These are phyloP conservation scores for Mobula hypostoma DNA, from an alignment of 2,113 vertebrate species.

Conservation along the genomic window DNA sequence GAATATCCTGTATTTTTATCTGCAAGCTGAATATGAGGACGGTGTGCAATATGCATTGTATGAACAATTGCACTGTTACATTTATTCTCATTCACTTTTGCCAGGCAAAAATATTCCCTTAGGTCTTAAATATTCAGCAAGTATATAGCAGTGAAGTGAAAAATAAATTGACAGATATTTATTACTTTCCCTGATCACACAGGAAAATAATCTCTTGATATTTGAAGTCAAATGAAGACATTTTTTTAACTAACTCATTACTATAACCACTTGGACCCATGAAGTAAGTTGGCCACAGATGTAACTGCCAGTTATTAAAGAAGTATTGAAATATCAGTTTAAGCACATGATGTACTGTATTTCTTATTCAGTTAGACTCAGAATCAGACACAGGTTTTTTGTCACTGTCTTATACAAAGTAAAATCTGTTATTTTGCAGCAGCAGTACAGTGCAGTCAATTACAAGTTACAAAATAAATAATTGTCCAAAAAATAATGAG, in stretches of 20 bases:
- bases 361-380: not conserved
- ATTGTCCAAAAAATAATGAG: too few relatives aligned
- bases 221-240: not conserved
- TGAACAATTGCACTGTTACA: not conserved
- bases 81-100: constrained; percentile 1
- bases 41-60: not conserved
- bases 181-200: not conserved
- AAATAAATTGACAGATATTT: constrained; percentile 26
- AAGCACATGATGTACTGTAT: not conserved
- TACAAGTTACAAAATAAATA: too few relatives aligned
- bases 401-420: too few relatives aligned
- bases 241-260: constrained; percentile 3
- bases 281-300: not conserved
- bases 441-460: too few relatives aligned
- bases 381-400: too few relatives aligned
- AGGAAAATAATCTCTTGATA: constrained; percentile 14
- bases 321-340: not conserved
- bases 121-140: constrained; percentile 32
- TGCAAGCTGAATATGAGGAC: not conserved
- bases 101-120: constrained; percentile 13
- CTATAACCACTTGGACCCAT: not conserved
- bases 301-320: not conserved
- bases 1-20: not conserved
- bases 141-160: not conserved
- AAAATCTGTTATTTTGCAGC: too few relatives aligned